phyloP scores from a whole-genome alignment of 2,888 invertebrate genomes.

The Trilocha varians region DNA sequence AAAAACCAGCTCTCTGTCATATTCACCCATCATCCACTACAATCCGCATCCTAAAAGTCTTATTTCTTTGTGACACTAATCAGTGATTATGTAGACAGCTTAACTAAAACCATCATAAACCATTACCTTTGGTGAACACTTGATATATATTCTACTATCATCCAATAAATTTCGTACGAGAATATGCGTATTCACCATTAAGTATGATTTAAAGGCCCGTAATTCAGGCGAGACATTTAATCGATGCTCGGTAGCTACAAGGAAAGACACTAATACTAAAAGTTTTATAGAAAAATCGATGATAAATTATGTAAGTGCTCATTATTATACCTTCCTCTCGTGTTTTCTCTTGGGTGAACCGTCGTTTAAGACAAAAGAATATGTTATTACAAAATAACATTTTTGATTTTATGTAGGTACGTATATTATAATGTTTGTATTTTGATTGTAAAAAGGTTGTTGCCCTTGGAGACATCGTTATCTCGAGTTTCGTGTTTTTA shows the following conservation, averaged over 20 bases:
- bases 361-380: too few species aligned
- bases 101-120: constrained; percentile 25
- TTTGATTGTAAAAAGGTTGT: too few species aligned
- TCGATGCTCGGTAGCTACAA: constrained; percentile 41
- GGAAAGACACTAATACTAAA: constrained; percentile 23
- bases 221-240: constrained; percentile 49
- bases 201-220: constrained; percentile 58
- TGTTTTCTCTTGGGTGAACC: too few species aligned
- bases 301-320: background rate
- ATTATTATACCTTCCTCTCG: background rate
- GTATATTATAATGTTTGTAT: too few species aligned
- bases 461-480: too few species aligned
- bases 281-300: background rate
- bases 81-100: constrained; percentile 22
- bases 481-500: too few species aligned
- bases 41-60: too few species aligned
- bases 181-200: constrained; percentile 65
- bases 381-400: too few species aligned
- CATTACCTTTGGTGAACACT: constrained; percentile 36
- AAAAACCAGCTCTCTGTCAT: too few species aligned
- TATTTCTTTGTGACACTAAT: too few species aligned
- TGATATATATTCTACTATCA: constrained; percentile 48
- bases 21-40: too few species aligned
- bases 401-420: too few species aligned
- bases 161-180: constrained; percentile 52